Evolutionary conservation across 1,140 invertebrate genomes (phyloP).

Genomic region (Alviniconcha marisindica): DNA sequence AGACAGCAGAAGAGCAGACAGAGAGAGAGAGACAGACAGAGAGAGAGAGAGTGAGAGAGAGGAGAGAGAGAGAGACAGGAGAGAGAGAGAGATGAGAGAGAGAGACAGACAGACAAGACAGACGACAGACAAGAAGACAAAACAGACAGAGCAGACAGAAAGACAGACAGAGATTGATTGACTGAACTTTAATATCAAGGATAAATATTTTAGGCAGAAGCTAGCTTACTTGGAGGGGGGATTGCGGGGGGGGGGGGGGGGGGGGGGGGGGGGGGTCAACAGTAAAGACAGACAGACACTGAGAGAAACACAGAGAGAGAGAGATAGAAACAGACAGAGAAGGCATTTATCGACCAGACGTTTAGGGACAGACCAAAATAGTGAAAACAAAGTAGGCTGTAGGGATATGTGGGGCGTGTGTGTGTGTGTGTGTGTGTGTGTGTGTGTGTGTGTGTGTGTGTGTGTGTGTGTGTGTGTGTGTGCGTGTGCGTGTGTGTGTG

Average conservation of each 20-base stretch:
- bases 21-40: not conserved
- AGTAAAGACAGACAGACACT: not conserved
- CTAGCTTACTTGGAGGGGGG: no score
- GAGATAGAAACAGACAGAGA: no score
- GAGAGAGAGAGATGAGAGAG: not conserved
- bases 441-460: not conserved
- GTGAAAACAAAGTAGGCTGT: not conserved
- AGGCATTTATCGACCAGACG: no score
- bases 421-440: not conserved
- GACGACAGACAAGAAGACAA: not conserved
- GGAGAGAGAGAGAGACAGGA: not conserved
- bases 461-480: not conserved
- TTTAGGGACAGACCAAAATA: no score
- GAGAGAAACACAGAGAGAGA: slow-evolving; percentile 12
- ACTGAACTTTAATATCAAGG: no score
- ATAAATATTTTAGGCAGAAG: no score
- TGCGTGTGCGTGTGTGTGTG: slow-evolving; percentile 9
- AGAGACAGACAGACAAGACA: not conserved
- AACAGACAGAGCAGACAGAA: no score
- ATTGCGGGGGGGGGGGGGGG: no score
- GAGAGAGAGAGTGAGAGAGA: not conserved
- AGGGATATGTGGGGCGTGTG: not conserved
- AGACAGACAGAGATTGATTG: no score
- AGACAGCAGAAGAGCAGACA: not conserved
- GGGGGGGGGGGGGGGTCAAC: no score